Base-by-base conservation (phyloP, 2,113 vertebrate species). In the Barbus barbus region DNA sequence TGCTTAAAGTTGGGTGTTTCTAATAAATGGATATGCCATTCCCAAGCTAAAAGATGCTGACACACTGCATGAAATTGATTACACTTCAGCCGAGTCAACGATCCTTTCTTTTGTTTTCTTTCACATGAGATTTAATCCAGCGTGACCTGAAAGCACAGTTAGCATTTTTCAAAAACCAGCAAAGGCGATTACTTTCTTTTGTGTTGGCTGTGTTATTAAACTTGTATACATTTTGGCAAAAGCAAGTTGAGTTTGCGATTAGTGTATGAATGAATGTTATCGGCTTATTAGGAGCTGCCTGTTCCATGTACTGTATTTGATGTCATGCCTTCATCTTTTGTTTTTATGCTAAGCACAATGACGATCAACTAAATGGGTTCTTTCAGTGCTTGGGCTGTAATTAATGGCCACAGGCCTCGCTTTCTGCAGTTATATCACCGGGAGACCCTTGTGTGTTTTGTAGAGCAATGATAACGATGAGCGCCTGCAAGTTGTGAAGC, bases 391-490 rank as follows among this genome's bases (percentile, higher is more conserved):
- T 71, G 36, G 65, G 84, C 14, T 78, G 22, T 79, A 85, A 72
- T 69, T 36, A 84, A 87, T 71, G 26, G 48, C 82, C 81, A 77
- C 31, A 82, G n/a, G 28, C 78, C 84, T 51, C 3, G 28, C 14
- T 85, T 74, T 77, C 41, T 77, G 58, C 58, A 41, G 78, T 79
- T 85, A 31, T 77, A 14, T 53, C 41, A 48, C 36, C 26, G 38
- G 41, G 46, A 67, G 78, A 76, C 11, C 41, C 46, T 24, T 60
- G 4, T 18, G 3, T 58, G 36, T 72, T 87, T 85, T 89, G 90
- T 91, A 99, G 98, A 99, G 98, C 89, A 99, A 99, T 88, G 98
- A 99, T 92, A 99, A 99, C 81, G 98, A 99, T n/a, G 98, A 99
- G 89, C 95, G 98, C 16, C 94, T 99, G 84, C 97, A 99, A 90